A percentile compares a stretch with the other conserved stretches of the same genome.
Conservation (phyloP, 1,140 invertebrate species). For the Tetramorium simillimum region DNA sequence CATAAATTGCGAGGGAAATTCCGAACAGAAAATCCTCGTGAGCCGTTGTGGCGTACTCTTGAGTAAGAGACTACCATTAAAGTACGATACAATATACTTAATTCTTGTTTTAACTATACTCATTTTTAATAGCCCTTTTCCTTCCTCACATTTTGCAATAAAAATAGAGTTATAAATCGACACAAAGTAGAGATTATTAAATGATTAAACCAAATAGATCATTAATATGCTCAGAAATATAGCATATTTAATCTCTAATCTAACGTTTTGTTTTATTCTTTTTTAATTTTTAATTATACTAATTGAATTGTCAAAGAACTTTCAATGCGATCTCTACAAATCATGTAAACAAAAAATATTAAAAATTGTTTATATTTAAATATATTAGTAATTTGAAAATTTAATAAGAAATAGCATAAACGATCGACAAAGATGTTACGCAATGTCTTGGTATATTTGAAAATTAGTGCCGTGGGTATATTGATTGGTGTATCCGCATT, state of each 20-base stretch:
- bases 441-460: slow-evolving; percentile 41
- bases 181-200: not conserved
- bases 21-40: slow-evolving; percentile 38
- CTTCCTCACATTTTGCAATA: not conserved
- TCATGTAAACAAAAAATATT: not conserved
- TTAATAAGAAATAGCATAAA: too few species aligned
- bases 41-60: slow-evolving; percentile 66
- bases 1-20: slow-evolving; percentile 50
- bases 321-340: not conserved
- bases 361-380: not conserved
- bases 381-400: too few species aligned
- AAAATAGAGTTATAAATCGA: not conserved
- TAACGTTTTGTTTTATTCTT: not conserved
- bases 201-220: not conserved
- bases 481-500: slow-evolving; percentile 65
- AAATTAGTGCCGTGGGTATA: slow-evolving; percentile 63
- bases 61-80: slow-evolving; percentile 71
- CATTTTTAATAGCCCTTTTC: slow-evolving; percentile 33
- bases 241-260: not conserved
- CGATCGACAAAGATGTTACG: slow-evolving; percentile 26
- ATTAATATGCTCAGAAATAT: not conserved
- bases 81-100: slow-evolving; percentile 72
- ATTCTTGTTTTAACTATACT: slow-evolving; percentile 55
- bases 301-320: not conserved
- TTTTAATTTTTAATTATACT: not conserved